Evolutionary conservation across 1,140 invertebrate genomes (phyloP), one percentile per base, ranked within the genome.

Genomic region (Drosophila lowei): DNA sequence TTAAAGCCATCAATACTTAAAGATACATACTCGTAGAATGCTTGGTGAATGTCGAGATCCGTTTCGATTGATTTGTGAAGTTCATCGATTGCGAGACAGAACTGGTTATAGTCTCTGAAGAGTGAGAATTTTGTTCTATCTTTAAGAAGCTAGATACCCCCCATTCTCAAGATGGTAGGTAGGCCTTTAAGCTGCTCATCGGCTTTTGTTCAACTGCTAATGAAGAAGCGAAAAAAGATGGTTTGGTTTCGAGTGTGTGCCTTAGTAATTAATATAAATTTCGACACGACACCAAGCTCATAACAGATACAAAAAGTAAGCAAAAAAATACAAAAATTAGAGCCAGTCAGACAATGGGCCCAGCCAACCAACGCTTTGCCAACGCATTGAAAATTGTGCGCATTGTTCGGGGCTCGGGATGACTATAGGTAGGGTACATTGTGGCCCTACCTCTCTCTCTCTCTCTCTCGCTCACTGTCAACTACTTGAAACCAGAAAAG

Each of bases 361-460:
- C 41, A 44, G 61, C 42, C 70, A 73, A 73, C 70, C 3, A 4
- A 71, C 23, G 60, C 60, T 65, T 65, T 47, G 47, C 44, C 59
- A 84, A 78, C 75, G 79, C 79, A 80, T 75, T 81, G 72, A 77
- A 80, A 81, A 80, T 80, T 80, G 78, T 71, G 67, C 58, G 77
- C 78, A 79, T 84, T 85, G 80, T 84, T 84, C 52, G 47, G 44
- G 8, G 2, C 3, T 9, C 2, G 34, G 34, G 53, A 79, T 72
- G 56, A 56, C 48, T 30, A 30, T 6, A 6, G 7, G 28, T 30
- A 30, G 6, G 8, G 28, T 30, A 30, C 28, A 30, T 30, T 30
- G 28, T 30, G 28, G 28, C 28, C 28, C 23, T 5, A 25, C 5
- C 23, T 4, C 23, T 5, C 23, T 25, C 23, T 5, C 23, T 25